phyloP scores from a whole-genome alignment of 2,797 vertebrate genomes.

The Catostomus latipinnis region DNA sequence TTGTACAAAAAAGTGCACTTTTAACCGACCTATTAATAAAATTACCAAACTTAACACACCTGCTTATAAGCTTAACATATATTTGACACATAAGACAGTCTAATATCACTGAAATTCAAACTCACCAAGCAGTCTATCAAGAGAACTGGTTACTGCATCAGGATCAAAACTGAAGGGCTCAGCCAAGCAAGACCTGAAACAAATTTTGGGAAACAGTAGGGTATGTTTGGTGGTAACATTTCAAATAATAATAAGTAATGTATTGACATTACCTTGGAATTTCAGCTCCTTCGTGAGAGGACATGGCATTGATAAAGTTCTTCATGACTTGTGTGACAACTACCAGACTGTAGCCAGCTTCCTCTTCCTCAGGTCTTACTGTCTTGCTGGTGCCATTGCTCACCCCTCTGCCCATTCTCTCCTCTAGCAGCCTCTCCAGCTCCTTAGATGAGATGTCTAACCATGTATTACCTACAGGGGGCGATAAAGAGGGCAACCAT shows the following conservation, averaged over 20 bases:
- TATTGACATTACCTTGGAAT: slow-evolving; percentile 83
- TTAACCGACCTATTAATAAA: too few relatives aligned
- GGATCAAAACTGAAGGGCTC: slow-evolving; percentile 87
- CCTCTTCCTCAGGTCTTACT: slow-evolving; percentile 45
- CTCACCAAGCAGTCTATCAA: slow-evolving; percentile 90
- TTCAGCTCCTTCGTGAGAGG: slow-evolving; percentile 93
- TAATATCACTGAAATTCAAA: background rate
- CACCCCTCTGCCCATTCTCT: slow-evolving; percentile 70
- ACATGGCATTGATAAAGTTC: slow-evolving; percentile 89
- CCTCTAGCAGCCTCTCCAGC: slow-evolving; percentile 87
- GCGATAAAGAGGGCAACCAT: slow-evolving; percentile 11
- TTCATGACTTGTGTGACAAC: slow-evolving; percentile 91
- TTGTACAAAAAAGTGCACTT: too few relatives aligned
- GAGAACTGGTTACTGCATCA: slow-evolving; percentile 81
- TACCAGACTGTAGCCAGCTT: slow-evolving; percentile 83
- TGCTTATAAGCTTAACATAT: too few relatives aligned
- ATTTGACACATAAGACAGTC: too few relatives aligned
- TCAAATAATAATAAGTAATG: too few relatives aligned
- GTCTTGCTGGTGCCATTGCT: slow-evolving; percentile 35
- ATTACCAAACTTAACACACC: too few relatives aligned
- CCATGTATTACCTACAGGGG: slow-evolving; percentile 88
- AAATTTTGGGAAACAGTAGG: background rate
- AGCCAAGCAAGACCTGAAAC: slow-evolving; percentile 80
- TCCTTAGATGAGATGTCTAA: slow-evolving; percentile 87
- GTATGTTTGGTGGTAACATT: background rate